These are phyloP conservation scores for Camponotus floridanus DNA, from an alignment of 1,140 invertebrate genomes.

Conservation along the genomic window DNA sequence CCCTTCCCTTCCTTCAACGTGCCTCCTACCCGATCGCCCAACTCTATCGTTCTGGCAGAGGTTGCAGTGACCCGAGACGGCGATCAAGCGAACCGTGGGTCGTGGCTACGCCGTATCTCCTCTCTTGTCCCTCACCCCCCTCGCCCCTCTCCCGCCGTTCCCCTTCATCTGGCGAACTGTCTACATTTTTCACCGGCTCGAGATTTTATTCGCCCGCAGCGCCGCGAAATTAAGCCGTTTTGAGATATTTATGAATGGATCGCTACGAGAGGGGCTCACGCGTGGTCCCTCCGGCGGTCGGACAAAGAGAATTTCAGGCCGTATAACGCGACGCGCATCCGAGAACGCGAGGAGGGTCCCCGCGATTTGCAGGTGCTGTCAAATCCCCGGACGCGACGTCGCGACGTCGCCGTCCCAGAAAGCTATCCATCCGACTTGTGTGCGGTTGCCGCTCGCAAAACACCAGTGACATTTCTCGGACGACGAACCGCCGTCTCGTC, in stretches of 20 bases:
- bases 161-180: slow-evolving; percentile 74
- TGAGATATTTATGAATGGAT: slow-evolving; percentile 87
- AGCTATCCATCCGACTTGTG: background rate
- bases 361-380: slow-evolving; percentile 66
- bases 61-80: slow-evolving; percentile 80
- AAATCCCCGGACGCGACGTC: background rate
- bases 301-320: slow-evolving; percentile 80
- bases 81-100: slow-evolving; percentile 81
- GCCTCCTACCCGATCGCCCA: slow-evolving; percentile 44
- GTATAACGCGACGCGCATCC: slow-evolving; percentile 69
- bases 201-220: slow-evolving; percentile 84
- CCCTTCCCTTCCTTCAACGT: slow-evolving; percentile 8
- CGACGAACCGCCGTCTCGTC: background rate
- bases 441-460: too few species aligned
- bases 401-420: background rate
- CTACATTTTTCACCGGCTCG: slow-evolving; percentile 84
- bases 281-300: slow-evolving; percentile 74
- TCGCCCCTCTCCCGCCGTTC: slow-evolving; percentile 27
- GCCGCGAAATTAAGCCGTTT: slow-evolving; percentile 86
- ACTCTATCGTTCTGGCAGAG: slow-evolving; percentile 69
- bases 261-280: slow-evolving; percentile 59
- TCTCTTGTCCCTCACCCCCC: slow-evolving; percentile 51
- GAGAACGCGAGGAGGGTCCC: background rate
- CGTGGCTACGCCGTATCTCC: slow-evolving; percentile 82
- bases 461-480: background rate